Evolutionary conservation across 2,113 vertebrate species (phyloP).

Genomic region (Sprattus sprattus): DNA sequence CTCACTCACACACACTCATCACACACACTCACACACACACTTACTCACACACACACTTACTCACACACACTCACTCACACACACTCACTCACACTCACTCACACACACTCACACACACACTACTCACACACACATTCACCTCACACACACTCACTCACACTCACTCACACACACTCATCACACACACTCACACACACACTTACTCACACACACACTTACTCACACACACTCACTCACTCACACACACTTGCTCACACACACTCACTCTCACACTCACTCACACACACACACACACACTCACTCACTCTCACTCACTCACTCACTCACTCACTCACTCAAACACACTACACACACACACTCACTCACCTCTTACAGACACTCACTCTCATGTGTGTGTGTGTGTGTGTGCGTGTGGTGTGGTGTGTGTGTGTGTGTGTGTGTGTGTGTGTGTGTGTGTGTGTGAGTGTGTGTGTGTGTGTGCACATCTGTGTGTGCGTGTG

Average conservation of each 20-base stretch:
- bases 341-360: slow-evolving; percentile 1
- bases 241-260: neutral
- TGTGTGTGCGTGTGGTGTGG: slow-evolving; percentile 37
- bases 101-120: neutral
- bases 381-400: slow-evolving; percentile 19
- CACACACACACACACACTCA: neutral
- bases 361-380: neutral
- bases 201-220: neutral
- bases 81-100: neutral
- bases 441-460: neutral
- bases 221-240: neutral
- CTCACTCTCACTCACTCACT: neutral
- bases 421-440: slow-evolving; percentile 22
- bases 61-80: neutral
- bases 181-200: slow-evolving; percentile 20
- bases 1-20: neutral
- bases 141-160: neutral
- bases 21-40: slow-evolving; percentile 12
- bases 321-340: neutral
- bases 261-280: slow-evolving; percentile 15
- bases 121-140: neutral
- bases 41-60: neutral
- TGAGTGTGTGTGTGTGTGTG: neutral
- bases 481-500: neutral
- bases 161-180: neutral